phyloP scores from a whole-genome alignment of 1,140 invertebrate species.

The Drosophila lini region DNA sequence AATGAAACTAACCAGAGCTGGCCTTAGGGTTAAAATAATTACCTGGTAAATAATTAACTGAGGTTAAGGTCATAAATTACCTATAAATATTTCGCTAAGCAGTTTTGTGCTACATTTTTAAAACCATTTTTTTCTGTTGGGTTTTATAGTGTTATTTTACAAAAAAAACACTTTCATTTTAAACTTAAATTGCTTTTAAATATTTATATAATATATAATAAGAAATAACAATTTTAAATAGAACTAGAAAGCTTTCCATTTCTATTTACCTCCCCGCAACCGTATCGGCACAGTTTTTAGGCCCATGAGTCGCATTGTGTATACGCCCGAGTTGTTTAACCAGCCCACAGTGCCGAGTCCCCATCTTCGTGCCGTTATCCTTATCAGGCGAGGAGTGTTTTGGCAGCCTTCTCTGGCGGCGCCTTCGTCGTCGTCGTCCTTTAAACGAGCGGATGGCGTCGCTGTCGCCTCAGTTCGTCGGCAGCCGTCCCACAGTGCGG shows the following conservation, averaged over 20 bases:
- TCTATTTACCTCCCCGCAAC: not conserved
- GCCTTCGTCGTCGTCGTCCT: constrained; percentile 62
- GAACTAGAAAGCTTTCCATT: too few species aligned
- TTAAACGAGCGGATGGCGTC: constrained; percentile 56
- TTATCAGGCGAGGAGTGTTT: constrained; percentile 62
- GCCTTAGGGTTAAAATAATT: not conserved
- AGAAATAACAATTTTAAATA: too few species aligned
- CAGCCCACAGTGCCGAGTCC: constrained; percentile 15
- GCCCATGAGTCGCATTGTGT: constrained; percentile 16
- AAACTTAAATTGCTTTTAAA: not conserved
- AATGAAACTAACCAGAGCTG: not conserved
- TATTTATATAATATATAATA: not conserved
- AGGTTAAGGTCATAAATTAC: constrained; percentile 3
- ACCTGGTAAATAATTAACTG: not conserved
- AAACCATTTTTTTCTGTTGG: not conserved
- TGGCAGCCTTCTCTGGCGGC: constrained; percentile 46
- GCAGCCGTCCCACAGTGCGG: constrained; percentile 77
- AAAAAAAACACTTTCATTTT: not conserved
- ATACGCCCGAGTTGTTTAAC: constrained; percentile 12
- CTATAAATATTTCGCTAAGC: not conserved
- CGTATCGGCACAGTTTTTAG: constrained; percentile 27
- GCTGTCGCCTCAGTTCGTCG: constrained; percentile 68
- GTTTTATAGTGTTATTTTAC: not conserved
- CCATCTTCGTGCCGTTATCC: constrained; percentile 62
- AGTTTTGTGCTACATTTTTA: not conserved